A percentile compares a stretch with the other conserved stretches of the same genome.
Evolutionary conservation across 2,113 vertebrate genomes (phyloP).

Genomic region (Illadopsis cleaveri): DNA sequence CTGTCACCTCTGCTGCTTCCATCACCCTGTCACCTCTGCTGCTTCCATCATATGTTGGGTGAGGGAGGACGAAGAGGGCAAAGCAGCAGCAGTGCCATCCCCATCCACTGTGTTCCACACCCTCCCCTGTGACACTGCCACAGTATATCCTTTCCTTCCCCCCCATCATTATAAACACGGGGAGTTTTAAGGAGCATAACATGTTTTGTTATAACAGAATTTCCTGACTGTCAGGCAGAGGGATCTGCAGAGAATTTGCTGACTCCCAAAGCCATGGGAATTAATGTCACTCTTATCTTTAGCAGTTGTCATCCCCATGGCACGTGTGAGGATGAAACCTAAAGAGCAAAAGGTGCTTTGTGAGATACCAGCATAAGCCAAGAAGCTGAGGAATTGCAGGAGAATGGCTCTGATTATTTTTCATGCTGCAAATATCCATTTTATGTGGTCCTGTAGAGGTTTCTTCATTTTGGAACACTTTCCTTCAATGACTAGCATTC

Average conservation of each 20-base stretch:
- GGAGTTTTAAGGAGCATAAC: not conserved
- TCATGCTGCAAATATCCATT: not conserved
- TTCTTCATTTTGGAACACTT: conserved; percentile 1
- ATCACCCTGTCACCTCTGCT: not conserved
- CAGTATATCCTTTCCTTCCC: not conserved
- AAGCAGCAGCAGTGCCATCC: not conserved
- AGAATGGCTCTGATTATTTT: not conserved
- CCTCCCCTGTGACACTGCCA: not conserved
- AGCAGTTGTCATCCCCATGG: not conserved
- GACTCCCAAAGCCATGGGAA: not conserved
- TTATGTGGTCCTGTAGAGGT: not conserved
- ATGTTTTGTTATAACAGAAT: not conserved
- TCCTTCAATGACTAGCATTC: not conserved
- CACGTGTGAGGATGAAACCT: not conserved
- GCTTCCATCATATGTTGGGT: accelerated
- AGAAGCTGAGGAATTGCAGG: not conserved
- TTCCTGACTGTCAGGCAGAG: not conserved
- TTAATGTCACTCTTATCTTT: not conserved
- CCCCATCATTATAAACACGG: accelerated
- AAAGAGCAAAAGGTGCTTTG: not conserved
- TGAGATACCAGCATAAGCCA: not conserved
- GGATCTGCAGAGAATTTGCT: not conserved
- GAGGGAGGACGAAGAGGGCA: not conserved
- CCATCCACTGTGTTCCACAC: accelerated
- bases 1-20: not conserved